These are phyloP conservation scores for Lasioglossum pauxillum DNA, from an alignment of 2,888 invertebrate species.

Conservation along the genomic window DNA sequence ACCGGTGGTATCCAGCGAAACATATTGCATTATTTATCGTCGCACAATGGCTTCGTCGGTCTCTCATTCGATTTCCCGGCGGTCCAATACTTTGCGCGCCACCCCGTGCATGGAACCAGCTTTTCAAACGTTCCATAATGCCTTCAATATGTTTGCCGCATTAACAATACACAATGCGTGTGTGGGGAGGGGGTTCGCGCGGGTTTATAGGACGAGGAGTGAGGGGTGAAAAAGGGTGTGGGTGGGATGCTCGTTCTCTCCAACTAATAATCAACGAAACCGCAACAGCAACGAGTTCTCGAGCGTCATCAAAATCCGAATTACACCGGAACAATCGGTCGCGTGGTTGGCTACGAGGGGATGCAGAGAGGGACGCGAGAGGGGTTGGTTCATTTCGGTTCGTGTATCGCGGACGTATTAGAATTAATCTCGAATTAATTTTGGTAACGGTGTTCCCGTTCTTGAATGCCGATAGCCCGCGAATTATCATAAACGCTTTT, in stretches of 20 bases:
- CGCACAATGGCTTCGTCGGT: not conserved
- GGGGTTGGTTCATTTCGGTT: constrained; percentile 11
- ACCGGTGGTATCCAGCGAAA: not conserved
- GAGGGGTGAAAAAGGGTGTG: not conserved
- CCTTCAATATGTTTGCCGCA: constrained; percentile 13
- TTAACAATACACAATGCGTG: constrained; percentile 20
- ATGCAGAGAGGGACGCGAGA: not conserved
- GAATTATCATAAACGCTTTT: constrained; percentile 42
- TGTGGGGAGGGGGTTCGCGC: not conserved
- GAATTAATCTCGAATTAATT: constrained; percentile 53
- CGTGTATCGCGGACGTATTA: constrained; percentile 28
- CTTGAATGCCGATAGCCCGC: constrained; percentile 27
- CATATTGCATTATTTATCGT: not conserved
- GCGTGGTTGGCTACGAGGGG: not conserved
- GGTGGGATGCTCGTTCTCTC: not conserved
- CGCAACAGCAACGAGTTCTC: constrained; percentile 16
- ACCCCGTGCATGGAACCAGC: not conserved
- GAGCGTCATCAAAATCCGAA: constrained; percentile 1
- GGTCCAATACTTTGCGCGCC: not conserved
- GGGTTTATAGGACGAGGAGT: not conserved
- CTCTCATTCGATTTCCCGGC: not conserved
- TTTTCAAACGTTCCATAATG: constrained; percentile 9
- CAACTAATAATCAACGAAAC: constrained; percentile 21
- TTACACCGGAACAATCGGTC: not conserved
- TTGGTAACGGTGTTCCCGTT: constrained; percentile 27